Evolutionary conservation across 2,797 vertebrate genomes (phyloP).

Genomic region (Hapalemur alaotrensis): DNA sequence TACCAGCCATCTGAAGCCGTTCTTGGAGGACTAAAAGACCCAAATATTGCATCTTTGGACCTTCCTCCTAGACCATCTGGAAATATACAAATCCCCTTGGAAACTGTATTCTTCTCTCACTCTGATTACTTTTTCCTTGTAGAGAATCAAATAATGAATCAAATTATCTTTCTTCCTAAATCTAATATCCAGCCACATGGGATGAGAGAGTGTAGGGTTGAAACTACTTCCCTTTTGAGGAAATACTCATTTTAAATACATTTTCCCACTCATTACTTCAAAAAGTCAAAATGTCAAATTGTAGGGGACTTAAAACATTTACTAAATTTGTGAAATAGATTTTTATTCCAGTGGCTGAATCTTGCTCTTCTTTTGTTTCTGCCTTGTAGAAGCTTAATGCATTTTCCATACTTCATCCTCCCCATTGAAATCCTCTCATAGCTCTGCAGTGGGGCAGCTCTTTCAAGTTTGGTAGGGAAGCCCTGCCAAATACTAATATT

Average conservation of each 20-base stretch:
- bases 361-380: slow-evolving; percentile 30
- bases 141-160: background rate
- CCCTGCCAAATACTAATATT: background rate
- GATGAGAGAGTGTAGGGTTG: background rate
- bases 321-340: background rate
- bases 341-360: background rate
- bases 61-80: background rate
- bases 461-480: background rate
- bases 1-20: background rate
- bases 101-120: background rate
- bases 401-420: background rate
- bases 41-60: background rate
- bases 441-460: background rate
- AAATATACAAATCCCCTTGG: background rate
- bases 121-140: background rate
- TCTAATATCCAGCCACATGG: background rate
- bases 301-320: background rate
- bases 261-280: background rate
- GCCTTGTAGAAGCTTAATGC: background rate
- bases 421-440: background rate
- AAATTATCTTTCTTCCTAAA: slow-evolving; percentile 35
- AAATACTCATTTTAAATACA: background rate
- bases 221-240: background rate
- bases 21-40: background rate
- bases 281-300: background rate